phyloP scores from a whole-genome alignment of 2,113 vertebrate genomes.

The Petaurus breviceps region DNA sequence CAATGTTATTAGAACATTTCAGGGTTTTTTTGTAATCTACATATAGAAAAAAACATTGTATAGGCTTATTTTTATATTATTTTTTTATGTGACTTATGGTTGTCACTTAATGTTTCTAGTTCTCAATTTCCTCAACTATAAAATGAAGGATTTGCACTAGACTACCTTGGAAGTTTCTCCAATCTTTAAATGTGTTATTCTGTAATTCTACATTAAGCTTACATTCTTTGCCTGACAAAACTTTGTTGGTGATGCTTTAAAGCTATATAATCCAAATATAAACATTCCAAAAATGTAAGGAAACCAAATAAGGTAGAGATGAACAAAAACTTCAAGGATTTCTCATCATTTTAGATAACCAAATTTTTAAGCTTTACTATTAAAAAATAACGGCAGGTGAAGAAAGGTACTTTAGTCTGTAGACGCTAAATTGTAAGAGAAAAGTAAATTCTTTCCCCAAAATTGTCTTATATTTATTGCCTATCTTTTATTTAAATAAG shows the following conservation, averaged over 20 bases:
- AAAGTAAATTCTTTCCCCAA: not conserved
- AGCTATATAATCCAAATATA: not conserved
- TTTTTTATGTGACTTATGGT: not conserved
- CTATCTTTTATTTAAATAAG: constrained; percentile 4
- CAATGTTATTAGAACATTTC: not conserved
- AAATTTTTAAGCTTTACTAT: constrained; percentile 47
- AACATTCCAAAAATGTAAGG: not conserved
- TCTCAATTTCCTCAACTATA: not conserved
- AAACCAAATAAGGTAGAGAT: not conserved
- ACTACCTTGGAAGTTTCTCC: not conserved
- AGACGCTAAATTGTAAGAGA: not conserved
- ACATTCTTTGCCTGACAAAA: not conserved
- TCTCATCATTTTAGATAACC: constrained; percentile 12
- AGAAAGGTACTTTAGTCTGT: not conserved
- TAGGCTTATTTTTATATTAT: not conserved
- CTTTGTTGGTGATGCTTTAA: constrained; percentile 22
- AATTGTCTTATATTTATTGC: constrained; percentile 7
- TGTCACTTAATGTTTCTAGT: not conserved
- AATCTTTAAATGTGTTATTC: not conserved
- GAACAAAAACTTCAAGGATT: constrained; percentile 23
- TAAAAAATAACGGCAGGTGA: constrained; percentile 22
- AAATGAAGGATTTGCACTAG: not conserved
- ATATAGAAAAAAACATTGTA: not conserved
- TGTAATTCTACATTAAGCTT: not conserved
- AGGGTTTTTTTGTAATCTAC: not conserved